phyloP scores from a whole-genome alignment of 1,140 invertebrate genomes.

The Uloborus diversus region DNA sequence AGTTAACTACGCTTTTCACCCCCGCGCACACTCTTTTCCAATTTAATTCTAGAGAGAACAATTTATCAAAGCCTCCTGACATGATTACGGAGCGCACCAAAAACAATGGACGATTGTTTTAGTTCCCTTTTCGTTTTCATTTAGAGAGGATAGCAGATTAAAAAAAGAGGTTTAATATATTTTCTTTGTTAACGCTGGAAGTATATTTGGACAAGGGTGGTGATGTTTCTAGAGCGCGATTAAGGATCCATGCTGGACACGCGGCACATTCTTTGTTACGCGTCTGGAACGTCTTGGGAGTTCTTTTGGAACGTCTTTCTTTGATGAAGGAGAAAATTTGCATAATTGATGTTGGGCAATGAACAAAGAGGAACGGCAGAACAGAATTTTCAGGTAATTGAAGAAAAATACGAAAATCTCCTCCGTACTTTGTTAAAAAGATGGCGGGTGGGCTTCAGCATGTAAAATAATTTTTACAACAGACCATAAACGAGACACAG shows the following conservation, averaged over 20 bases:
- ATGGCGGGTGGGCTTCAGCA: no score
- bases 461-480: no score
- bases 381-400: no score
- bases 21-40: background rate
- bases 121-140: conserved; percentile 49
- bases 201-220: conserved; percentile 19
- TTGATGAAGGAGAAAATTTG: no score
- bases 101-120: conserved; percentile 55
- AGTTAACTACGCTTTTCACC: conserved; percentile 50
- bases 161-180: conserved; percentile 45
- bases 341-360: no score
- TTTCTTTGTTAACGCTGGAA: conserved; percentile 26
- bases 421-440: no score
- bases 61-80: conserved; percentile 54
- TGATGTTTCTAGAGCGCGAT: conserved; percentile 20
- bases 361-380: no score
- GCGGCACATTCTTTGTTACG: no score
- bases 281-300: no score
- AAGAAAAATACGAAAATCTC: no score
- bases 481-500: no score
- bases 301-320: background rate
- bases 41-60: conserved; percentile 52
- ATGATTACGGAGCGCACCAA: conserved; percentile 46
- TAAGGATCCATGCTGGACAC: no score
- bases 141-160: background rate